These are phyloP conservation scores for Larimichthys crocea DNA, from an alignment of 2,113 vertebrate species.

Conservation along the genomic window DNA sequence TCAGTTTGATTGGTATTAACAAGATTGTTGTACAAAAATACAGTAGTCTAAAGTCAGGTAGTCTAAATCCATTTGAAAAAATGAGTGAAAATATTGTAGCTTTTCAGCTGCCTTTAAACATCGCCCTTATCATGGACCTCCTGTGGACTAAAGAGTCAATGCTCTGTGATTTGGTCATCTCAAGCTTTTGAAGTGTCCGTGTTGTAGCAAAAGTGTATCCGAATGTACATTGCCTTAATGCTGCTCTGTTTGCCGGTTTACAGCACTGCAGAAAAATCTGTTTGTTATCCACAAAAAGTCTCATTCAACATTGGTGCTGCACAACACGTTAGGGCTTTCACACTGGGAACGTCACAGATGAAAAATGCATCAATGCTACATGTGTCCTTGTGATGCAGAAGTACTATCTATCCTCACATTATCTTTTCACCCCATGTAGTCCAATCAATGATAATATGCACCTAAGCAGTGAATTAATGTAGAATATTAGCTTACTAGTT, in stretches of 20 bases:
- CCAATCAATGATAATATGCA: slow-evolving; percentile 78
- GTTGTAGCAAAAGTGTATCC: slow-evolving; percentile 12
- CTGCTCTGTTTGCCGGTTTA: slow-evolving; percentile 17
- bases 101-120: slow-evolving; percentile 37
- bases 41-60: not conserved
- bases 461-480: slow-evolving; percentile 77
- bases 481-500: slow-evolving; percentile 57
- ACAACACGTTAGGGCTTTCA: not conserved
- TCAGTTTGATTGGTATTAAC: slow-evolving; percentile 24
- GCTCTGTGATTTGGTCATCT: slow-evolving; percentile 22
- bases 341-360: not conserved
- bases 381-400: slow-evolving; percentile 30
- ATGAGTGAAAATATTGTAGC: slow-evolving; percentile 20
- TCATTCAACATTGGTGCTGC: not conserved
- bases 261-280: not conserved
- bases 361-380: not conserved
- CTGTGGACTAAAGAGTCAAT: slow-evolving; percentile 20
- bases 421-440: slow-evolving; percentile 38
- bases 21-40: slow-evolving; percentile 17
- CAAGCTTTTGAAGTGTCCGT: slow-evolving; percentile 18
- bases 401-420: slow-evolving; percentile 17
- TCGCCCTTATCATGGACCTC: slow-evolving; percentile 9
- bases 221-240: not conserved
- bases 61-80: slow-evolving; percentile 21
- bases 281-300: not conserved